A percentile compares a stretch with the other conserved stretches of the same genome.
Conservation (phyloP, 2,888 invertebrate species). For the Athalia cordata region DNA sequence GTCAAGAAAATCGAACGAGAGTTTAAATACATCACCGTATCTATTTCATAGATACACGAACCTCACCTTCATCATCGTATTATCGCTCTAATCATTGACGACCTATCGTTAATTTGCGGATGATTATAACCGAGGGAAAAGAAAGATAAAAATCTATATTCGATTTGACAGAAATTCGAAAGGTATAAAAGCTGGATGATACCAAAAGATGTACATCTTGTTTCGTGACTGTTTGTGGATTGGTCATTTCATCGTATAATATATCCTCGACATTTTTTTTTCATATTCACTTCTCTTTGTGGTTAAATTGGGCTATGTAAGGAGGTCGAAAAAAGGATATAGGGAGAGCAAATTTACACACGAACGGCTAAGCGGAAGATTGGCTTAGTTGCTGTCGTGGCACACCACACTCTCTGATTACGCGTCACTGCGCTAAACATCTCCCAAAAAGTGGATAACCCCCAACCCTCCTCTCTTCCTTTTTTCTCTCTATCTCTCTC, state of each 20-base stretch:
- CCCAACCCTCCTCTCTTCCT: slow-evolving; percentile 52
- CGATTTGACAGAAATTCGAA: neutral
- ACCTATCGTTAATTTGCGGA: no score
- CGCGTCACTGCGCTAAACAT: slow-evolving; percentile 70
- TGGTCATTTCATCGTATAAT: slow-evolving; percentile 16
- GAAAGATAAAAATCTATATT: neutral
- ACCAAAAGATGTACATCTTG: neutral
- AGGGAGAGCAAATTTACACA: slow-evolving; percentile 64
- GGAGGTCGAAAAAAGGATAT: slow-evolving; percentile 15
- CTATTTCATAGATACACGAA: neutral
- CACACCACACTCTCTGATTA: slow-evolving; percentile 70
- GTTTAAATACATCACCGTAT: neutral
- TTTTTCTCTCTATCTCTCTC: slow-evolving; percentile 46
- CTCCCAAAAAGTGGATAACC: slow-evolving; percentile 55
- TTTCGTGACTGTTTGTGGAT: neutral
- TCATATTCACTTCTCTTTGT: neutral
- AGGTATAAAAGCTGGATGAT: no score
- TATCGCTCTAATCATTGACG: neutral
- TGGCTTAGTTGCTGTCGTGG: slow-evolving; percentile 72
- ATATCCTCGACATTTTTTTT: neutral
- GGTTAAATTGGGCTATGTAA: slow-evolving; percentile 31
- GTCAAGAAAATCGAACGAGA: no score
- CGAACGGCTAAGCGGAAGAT: slow-evolving; percentile 71
- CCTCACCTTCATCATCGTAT: neutral
- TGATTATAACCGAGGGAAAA: no score